Evolutionary conservation across 2,888 invertebrate species (phyloP).

Genomic region (Vesta saturnalis): DNA sequence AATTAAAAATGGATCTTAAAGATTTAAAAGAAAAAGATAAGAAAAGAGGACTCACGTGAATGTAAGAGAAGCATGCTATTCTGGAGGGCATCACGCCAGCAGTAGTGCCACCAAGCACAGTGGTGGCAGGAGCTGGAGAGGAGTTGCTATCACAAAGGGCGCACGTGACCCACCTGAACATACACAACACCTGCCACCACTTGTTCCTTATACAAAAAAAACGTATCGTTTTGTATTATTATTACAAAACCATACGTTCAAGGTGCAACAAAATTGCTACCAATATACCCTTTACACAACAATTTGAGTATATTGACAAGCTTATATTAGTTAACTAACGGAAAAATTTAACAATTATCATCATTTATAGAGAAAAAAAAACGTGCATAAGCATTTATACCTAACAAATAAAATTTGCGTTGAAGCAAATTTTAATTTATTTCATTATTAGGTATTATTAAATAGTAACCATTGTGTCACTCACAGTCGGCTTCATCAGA

Average conservation of each 20-base stretch:
- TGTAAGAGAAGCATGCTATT: constrained; percentile 54
- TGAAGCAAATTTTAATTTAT: constrained; percentile 41
- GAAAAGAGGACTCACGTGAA: constrained; percentile 51
- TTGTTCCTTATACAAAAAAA: constrained; percentile 33
- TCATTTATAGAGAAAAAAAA: not conserved
- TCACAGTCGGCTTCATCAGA: constrained; percentile 85
- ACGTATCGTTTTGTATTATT: constrained; percentile 24
- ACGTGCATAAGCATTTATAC: constrained; percentile 24
- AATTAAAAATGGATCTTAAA: too few relatives aligned
- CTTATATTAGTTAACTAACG: not conserved
- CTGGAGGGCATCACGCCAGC: constrained; percentile 56
- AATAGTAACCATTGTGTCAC: constrained; percentile 62
- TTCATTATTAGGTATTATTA: constrained; percentile 41
- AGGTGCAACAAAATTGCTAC: constrained; percentile 16
- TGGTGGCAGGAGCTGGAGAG: constrained; percentile 56
- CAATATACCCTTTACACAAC: not conserved
- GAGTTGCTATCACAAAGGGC: constrained; percentile 45
- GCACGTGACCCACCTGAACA: constrained; percentile 58
- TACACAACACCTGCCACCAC: constrained; percentile 50
- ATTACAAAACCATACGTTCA: not conserved
- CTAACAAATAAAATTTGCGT: constrained; percentile 41
- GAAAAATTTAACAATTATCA: not conserved
- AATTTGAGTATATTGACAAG: not conserved
- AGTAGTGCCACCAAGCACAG: constrained; percentile 56
- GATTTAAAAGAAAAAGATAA: constrained; percentile 25